These are phyloP conservation scores for Python bivittatus DNA, from an alignment of 2,113 vertebrate species.

Conservation along the genomic window DNA sequence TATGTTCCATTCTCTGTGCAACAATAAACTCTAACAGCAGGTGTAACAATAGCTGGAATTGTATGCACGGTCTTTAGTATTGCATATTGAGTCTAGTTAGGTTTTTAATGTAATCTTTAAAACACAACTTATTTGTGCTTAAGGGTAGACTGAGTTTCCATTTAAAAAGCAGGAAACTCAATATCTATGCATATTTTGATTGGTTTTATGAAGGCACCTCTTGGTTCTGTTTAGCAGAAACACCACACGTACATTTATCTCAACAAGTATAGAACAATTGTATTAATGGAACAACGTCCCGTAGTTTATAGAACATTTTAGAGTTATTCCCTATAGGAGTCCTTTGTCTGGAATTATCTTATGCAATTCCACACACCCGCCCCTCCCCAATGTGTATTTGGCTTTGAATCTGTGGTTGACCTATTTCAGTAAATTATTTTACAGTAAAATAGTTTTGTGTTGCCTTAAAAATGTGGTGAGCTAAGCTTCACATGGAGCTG, in stretches of 20 bases:
- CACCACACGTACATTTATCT: neutral
- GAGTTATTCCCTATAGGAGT: neutral
- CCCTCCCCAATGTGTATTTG: neutral
- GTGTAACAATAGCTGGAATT: neutral
- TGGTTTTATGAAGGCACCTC: neutral
- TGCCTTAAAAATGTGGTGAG: neutral
- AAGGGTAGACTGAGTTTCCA: neutral
- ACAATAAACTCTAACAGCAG: conserved; percentile 4
- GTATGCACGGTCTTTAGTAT: neutral
- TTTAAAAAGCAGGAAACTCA: neutral
- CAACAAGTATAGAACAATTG: neutral
- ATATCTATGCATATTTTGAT: neutral
- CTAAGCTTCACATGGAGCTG: neutral
- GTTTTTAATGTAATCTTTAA: neutral
- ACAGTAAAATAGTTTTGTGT: neutral
- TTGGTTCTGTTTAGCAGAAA: neutral
- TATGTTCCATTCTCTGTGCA: neutral
- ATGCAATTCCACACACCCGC: neutral
- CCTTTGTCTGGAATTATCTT: neutral
- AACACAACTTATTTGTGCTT: neutral
- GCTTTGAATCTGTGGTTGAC: neutral
- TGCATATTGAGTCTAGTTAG: neutral
- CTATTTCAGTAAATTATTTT: neutral
- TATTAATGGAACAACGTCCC: neutral
- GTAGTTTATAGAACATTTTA: neutral